Evolutionary conservation across 35 echinoderm and acorn worm genomes (phyloP).

Genomic region (Chiridota heheva): DNA sequence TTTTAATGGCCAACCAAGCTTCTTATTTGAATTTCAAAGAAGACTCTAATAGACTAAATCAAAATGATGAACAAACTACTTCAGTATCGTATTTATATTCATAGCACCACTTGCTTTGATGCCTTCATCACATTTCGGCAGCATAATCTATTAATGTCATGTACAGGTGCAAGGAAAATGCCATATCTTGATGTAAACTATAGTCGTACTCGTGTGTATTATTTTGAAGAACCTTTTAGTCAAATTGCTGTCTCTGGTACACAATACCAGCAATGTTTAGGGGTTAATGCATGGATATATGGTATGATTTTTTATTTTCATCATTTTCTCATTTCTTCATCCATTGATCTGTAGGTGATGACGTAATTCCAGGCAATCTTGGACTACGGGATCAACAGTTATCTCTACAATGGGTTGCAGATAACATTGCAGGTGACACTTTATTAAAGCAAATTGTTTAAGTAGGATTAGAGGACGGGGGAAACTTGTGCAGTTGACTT

Average conservation of each 20-base stretch:
- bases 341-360: slow-evolving; percentile 28
- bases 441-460: neutral
- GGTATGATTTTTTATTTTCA: neutral
- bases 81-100: neutral
- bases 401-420: slow-evolving; percentile 38
- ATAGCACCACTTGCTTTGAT: neutral
- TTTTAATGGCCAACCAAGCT: neutral
- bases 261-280: neutral
- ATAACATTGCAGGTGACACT: slow-evolving; percentile 40
- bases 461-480: neutral
- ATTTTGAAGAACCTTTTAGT: neutral
- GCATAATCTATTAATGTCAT: too few relatives aligned
- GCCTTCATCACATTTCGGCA: too few relatives aligned
- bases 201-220: neutral
- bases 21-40: neutral
- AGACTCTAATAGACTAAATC: neutral
- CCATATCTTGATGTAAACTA: neutral
- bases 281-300: neutral
- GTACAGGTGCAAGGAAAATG: too few relatives aligned
- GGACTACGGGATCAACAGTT: slow-evolving; percentile 45
- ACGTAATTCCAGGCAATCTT: slow-evolving; percentile 34
- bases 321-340: neutral
- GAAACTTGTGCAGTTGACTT: neutral
- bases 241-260: neutral
- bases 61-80: neutral